Base-by-base conservation (phyloP, 23 tunicate genomes). In the Aplidium turbinatum region DNA sequence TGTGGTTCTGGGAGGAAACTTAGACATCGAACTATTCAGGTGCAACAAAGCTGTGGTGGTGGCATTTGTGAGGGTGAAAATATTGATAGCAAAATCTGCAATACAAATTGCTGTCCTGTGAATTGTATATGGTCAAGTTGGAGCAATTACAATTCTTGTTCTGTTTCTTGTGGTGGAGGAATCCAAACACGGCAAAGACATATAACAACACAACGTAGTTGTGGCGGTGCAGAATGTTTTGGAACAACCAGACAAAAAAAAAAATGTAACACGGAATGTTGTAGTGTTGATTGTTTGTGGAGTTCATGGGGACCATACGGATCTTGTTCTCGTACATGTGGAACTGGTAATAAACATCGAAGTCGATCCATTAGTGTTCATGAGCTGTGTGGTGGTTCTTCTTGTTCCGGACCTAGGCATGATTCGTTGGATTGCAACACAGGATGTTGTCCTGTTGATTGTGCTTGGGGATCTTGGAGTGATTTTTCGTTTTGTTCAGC, bases 1-100 rank as follows among this genome's bases (percentile, higher is more conserved):
- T 79, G 85, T 33, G 85, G 72, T 33, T 30, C 20, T 3, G 85
- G 85, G 11, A 68, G 27, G 35, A 76, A 70, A 38, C 33, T 27
- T 4, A 47, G 77, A 51, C 27, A 40, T 35, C 35, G 85, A 34
- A 50, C 6, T 5, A 52, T 0, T 13, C 1, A 54, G 1, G 28
- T 30, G 11, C 39, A 55, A 24, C 34, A 77, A 6, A 34, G 13
- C 0, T 79, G 85, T 31, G 77, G 77, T 2, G 50, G 50, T 42
- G 11, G 13, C 11, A 42, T 16, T 42, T 42, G 50, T 42, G 50
- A 9, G 11, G 50, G 50, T 42, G 11, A 9, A 16, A 9, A 11
- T 9, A 42, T 16, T 9, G 50, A 42, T 9, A 42, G 16, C 16
- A 11, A 16, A 11, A 42, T 16, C 16, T 42, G 50, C 50, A 42